Base-by-base conservation (phyloP, 1,140 invertebrate genomes). In the Palaemon carinicauda region DNA sequence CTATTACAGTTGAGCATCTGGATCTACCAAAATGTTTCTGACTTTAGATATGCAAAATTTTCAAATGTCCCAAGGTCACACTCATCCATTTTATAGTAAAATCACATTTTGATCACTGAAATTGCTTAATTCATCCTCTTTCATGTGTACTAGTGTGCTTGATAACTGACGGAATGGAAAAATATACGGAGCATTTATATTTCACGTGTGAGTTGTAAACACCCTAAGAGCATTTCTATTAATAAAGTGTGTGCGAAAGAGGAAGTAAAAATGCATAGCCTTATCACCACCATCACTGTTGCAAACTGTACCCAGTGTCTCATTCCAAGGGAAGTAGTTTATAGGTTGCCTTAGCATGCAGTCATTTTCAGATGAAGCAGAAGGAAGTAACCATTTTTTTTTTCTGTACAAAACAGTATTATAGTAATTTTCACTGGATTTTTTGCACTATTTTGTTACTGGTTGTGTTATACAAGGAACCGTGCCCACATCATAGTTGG, bases 271-370 rank as follows among this genome's bases (percentile, higher is more conserved):
- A 33, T 41, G 41, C 12, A 41, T 41, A 82, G 80, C 80, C 80
- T 82, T 82, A 82, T 82, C 80, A 82, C 80, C 80, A 82, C 60
- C 80, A 82, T 71, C 80, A 82, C 80, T 81, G 78, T 80, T 80
- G 79, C 79, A 41, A 80, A 65, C 29, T 65, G n/a, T 65, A 65
- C 53, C 54, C 60, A 71, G 29, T 81, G 65, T 82, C 71, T 82
- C 80, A 82, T 82, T 82, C 80, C 65, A 82, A 69, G 50, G 80
- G 80, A 82, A 50, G 52, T 27, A 33, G 24, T 52, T 71, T 51
- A 52, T 27, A 71, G 65, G 31, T 52, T 52, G 65, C 71, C 60
- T 65, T 33, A 69, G 80, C 80, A 73, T 82, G 80, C 60, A 82
- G 29, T 71, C 50, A 82, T 52, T 73, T 82, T 82, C 80, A 82